These are phyloP conservation scores for Halictus ligatus DNA, from an alignment of 2,888 invertebrate species.

Conservation along the genomic window DNA sequence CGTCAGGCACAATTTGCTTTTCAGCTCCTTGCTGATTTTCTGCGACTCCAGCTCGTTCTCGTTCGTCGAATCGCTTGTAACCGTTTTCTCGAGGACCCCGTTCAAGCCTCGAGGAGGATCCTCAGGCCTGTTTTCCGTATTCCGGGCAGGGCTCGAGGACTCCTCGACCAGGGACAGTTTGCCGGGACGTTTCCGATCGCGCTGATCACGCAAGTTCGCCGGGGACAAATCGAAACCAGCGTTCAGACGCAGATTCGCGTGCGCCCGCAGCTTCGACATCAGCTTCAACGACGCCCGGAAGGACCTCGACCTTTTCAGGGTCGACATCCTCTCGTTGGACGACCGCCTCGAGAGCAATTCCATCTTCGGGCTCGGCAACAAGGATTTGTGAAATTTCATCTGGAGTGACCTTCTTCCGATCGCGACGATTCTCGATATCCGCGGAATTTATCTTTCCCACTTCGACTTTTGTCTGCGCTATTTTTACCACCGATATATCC, in stretches of 20 bases:
- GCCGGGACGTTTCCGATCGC: neutral
- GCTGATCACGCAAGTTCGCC: conserved; percentile 44
- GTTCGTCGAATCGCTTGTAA: neutral
- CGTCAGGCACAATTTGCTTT: conserved; percentile 74
- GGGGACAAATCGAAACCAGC: conserved; percentile 68
- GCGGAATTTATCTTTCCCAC: neutral
- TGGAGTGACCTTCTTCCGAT: conserved; percentile 47
- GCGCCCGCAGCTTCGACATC: conserved; percentile 80
- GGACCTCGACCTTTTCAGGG: conserved; percentile 80
- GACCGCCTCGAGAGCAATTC: conserved; percentile 76
- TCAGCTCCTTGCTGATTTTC: conserved; percentile 73
- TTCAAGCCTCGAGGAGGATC: neutral
- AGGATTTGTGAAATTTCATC: conserved; percentile 80
- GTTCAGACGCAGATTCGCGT: conserved; percentile 69
- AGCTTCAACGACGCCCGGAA: conserved; percentile 80
- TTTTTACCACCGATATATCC: neutral
- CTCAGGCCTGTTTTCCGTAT: neutral
- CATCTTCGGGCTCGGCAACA: conserved; percentile 77
- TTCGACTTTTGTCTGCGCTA: neutral
- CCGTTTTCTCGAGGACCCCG: neutral
- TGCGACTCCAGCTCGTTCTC: conserved; percentile 65
- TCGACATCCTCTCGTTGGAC: conserved; percentile 72
- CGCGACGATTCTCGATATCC: neutral
- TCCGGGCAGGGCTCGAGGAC: neutral
- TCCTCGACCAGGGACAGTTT: conserved; percentile 15